These are phyloP conservation scores for Kryptolebias marmoratus DNA, from an alignment of 2,113 vertebrate species.

Conservation along the genomic window DNA sequence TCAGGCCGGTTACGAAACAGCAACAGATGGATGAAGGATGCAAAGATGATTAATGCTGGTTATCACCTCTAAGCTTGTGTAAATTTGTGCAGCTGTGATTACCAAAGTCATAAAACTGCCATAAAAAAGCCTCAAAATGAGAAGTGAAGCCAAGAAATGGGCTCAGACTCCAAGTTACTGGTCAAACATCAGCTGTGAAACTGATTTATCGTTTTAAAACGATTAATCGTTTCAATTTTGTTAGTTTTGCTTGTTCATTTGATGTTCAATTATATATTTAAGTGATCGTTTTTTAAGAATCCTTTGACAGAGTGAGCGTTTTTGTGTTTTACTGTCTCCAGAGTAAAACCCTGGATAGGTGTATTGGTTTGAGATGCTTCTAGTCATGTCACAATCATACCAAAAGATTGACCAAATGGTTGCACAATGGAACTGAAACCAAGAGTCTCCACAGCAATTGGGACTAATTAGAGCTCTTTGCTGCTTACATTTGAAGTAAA, in stretches of 20 bases:
- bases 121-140: neutral
- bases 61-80: neutral
- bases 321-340: no score
- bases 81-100: slow-evolving; percentile 21
- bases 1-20: slow-evolving; percentile 37
- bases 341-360: no score
- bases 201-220: neutral
- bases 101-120: neutral
- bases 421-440: no score
- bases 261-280: no score
- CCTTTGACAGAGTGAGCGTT: no score
- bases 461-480: no score
- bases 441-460: no score
- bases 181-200: neutral
- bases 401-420: no score
- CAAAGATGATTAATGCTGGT: slow-evolving; percentile 6
- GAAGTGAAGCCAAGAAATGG: neutral
- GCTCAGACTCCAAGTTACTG: neutral
- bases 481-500: no score
- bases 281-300: no score
- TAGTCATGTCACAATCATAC: no score
- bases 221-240: neutral
- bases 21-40: slow-evolving; percentile 47
- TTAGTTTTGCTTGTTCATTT: neutral
- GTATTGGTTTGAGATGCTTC: no score